Percentiles rank a stretch among this genome's conserved stretches.
Evolutionary conservation across 1,140 invertebrate genomes (phyloP).

Genomic region (Portunus trituberculatus): DNA sequence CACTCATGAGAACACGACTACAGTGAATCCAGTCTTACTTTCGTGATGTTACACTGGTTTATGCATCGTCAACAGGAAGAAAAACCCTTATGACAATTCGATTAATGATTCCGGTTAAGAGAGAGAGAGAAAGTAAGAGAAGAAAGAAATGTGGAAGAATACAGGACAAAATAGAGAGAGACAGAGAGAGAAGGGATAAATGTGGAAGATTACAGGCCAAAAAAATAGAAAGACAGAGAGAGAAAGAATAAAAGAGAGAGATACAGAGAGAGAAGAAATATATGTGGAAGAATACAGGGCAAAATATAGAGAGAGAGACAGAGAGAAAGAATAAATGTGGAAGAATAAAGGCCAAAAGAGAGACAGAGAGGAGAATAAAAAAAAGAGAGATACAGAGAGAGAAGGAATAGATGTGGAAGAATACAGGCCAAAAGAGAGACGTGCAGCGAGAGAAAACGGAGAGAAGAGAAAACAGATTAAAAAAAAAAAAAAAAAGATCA

Average conservation of each 20-base stretch:
- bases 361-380: conserved; percentile 5
- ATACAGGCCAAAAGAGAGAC: not conserved
- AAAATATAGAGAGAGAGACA: not conserved
- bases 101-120: too few relatives aligned
- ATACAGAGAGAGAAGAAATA: not conserved
- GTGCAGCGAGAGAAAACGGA: not conserved
- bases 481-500: not conserved
- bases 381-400: not conserved
- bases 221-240: not conserved
- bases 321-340: not conserved
- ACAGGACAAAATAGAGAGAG: not conserved
- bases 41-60: too few relatives aligned
- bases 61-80: not conserved
- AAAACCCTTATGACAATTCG: not conserved
- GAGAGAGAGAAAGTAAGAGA: not conserved
- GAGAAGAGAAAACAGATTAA: not conserved
- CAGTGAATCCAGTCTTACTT: too few relatives aligned
- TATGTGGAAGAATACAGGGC: not conserved
- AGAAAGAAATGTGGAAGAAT: not conserved
- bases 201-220: not conserved
- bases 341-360: not conserved
- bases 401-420: not conserved
- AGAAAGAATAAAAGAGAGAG: not conserved
- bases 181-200: not conserved
- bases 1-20: too few relatives aligned